These are phyloP conservation scores for Margarornis squamiger DNA, from an alignment of 2,797 vertebrate genomes.

Conservation along the genomic window DNA sequence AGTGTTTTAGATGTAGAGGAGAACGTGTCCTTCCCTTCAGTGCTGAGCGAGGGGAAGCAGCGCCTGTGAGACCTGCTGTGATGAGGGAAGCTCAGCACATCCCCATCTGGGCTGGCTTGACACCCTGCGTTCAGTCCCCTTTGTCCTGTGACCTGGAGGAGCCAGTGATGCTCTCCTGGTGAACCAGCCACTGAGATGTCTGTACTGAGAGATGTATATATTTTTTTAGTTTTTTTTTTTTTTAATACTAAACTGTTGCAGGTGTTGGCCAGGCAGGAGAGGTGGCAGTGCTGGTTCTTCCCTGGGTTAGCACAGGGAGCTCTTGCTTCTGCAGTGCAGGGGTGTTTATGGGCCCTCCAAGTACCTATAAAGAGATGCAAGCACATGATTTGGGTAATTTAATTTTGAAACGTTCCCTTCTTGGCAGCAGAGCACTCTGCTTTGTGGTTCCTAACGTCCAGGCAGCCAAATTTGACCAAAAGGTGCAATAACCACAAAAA, in stretches of 20 bases:
- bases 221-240: neutral
- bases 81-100: neutral
- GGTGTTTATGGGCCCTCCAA: neutral
- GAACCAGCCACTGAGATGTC: neutral
- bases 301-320: neutral
- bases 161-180: neutral
- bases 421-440: neutral
- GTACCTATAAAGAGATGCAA: neutral
- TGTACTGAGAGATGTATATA: neutral
- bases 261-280: neutral
- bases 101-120: neutral
- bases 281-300: neutral
- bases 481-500: neutral
- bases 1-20: neutral
- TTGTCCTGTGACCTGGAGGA: neutral
- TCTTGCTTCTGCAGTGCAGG: neutral
- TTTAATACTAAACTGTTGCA: neutral
- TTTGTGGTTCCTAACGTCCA: neutral
- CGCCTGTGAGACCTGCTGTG: rapidly evolving
- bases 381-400: neutral
- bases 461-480: neutral
- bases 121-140: neutral
- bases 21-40: neutral
- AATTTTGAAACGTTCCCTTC: neutral
- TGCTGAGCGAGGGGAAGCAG: neutral